Evolutionary conservation across 64 coral and sea anemone genomes (phyloP).

Genomic region (Astreopora myriophthalma): DNA sequence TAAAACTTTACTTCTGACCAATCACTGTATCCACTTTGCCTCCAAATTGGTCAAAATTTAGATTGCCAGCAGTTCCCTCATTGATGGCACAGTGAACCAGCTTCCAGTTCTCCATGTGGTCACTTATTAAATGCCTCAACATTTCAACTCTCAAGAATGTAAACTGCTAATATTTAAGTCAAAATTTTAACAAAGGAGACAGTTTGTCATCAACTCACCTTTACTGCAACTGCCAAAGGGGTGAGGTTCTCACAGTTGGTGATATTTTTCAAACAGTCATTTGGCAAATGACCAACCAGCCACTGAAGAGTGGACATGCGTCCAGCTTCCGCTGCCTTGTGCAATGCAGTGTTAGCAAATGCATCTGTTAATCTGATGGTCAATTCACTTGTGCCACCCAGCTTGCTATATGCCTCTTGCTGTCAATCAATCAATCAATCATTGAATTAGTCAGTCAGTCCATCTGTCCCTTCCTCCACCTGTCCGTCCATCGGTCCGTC

Average conservation of each 20-base stretch:
- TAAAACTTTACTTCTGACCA: too few species aligned
- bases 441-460: neutral
- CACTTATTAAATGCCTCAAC: neutral
- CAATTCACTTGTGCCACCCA: constrained; percentile 59
- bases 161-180: neutral
- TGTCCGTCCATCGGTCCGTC: neutral
- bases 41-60: too few species aligned
- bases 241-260: constrained; percentile 64
- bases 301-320: constrained; percentile 72
- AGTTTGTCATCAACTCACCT: constrained; percentile 32
- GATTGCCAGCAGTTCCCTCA: too few species aligned
- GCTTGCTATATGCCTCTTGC: constrained; percentile 69
- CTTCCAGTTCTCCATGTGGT: too few species aligned
- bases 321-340: constrained; percentile 76
- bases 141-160: neutral
- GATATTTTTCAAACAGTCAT: constrained; percentile 52
- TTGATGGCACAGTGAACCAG: too few species aligned
- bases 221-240: constrained; percentile 61
- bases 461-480: too few species aligned
- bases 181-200: neutral
- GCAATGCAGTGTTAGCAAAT: constrained; percentile 70
- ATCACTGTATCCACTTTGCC: too few species aligned
- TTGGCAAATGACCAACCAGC: constrained; percentile 58
- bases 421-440: neutral
- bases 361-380: constrained; percentile 57